These are phyloP conservation scores for Misgurnus mizolepis DNA, from an alignment of 2,113 vertebrate genomes.

Conservation along the genomic window DNA sequence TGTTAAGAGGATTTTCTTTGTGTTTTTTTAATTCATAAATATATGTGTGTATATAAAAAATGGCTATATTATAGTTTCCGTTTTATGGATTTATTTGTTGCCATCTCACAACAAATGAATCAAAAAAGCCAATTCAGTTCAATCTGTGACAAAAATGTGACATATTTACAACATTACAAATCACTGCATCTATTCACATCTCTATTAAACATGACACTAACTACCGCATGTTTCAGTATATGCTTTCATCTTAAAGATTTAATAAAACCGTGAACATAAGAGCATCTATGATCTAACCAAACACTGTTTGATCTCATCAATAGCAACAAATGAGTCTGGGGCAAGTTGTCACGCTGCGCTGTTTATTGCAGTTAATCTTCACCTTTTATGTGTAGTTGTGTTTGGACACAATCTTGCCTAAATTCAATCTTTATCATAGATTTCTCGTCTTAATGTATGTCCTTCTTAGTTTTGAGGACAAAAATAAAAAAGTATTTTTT, in stretches of 20 bases:
- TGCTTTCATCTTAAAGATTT: background rate
- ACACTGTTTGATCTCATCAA: background rate
- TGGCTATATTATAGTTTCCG: constrained; percentile 67
- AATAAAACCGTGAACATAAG: background rate
- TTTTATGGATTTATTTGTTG: constrained; percentile 38
- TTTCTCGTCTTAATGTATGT: no score
- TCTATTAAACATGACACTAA: constrained; percentile 24
- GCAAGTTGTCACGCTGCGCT: background rate
- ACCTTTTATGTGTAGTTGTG: no score
- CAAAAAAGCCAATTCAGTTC: background rate
- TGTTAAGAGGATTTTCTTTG: constrained; percentile 65
- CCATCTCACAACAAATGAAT: background rate
- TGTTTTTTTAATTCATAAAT: constrained; percentile 72
- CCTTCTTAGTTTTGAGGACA: no score
- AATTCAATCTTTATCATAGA: no score
- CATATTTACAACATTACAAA: background rate
- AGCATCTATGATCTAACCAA: background rate
- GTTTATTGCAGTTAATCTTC: background rate
- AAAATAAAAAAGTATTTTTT: no score
- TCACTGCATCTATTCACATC: background rate
- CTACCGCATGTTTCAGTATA: constrained; percentile 2
- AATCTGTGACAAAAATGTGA: background rate
- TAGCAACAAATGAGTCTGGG: no score
- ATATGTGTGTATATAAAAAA: constrained; percentile 77
- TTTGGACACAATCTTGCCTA: no score